Evolutionary conservation across 2,113 vertebrate species (phyloP), one percentile per base, ranked within the genome.

Genomic region (Austrofundulus limnaeus): DNA sequence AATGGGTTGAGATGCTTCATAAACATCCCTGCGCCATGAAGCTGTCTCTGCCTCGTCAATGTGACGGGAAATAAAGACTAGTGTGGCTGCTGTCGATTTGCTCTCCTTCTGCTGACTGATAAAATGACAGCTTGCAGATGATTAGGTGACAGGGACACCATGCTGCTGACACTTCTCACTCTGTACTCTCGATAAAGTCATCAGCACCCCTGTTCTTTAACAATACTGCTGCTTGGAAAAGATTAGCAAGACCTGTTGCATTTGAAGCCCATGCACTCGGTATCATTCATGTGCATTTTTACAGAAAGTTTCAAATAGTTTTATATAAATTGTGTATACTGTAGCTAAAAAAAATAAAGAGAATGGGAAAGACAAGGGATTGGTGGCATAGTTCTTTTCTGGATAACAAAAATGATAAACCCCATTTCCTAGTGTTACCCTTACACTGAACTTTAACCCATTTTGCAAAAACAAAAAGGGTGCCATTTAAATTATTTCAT

Each of bases 41-140:
- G 61, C 79, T 82, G 82, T 87, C 85, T 70, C 34, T 51, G 3
- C 38, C 50, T 13, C 64, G 79, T 85, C 84, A 82, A 24, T 8
- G 52, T 23, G 46, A 41, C 20, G 50, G 65, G 55, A 46, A 53
- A 25, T 2, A 6, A 54, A 69, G 67, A 71, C 66, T 61, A 64
- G 65, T 31, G 20, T 2, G 43, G 21, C 72, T 55, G 62, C 51
- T 67, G 52, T 61, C 28, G 25, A 41, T 54, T 38, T 16, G 41
- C 49, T 71, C 55, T 38, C 20, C 38, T 66, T 49, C 47, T 38
- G 20, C 61, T n/a, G 39, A 61, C 62, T 75, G 76, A 82, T 67
- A 67, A 49, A 59, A 52, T 79, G 84, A 82, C 83, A 83, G 57
- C 28, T 43, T 4, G 45, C 65, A 19, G 28, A 60, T 64, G 78